Evolutionary conservation across 1,140 invertebrate species (phyloP), one percentile per base, ranked within the genome.

Genomic region (Hesperophylax magnus): DNA sequence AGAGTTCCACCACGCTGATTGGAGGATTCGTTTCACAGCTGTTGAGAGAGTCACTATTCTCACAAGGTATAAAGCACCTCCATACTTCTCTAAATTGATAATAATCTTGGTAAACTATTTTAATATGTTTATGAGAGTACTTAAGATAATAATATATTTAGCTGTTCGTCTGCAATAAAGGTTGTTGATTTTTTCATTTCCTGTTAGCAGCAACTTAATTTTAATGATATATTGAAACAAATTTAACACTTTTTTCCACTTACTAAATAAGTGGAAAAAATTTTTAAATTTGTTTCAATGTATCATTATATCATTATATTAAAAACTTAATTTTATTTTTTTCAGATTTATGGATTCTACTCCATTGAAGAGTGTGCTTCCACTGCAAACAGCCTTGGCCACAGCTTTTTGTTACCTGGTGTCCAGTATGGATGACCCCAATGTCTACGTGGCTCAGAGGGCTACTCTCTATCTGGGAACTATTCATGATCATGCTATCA

Each of bases 351-450:
- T 99, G 93, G 97, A 98, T 86, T 93, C 94, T 1, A 95, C 96
- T 4, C 94, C 97, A 1, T 91, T 99, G 34, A 93, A 95, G 84
- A 94, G 94, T 78, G 95, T 96, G 85, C 92, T 95, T 60, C 92
- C 94, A 6, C 91, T 99, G 24, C 97, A 99, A 89, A 96, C 97
- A n/a, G 95, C 97, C 0, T 87, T 99, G 84, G 97, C 98, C 14
- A 98, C 98, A 86, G 97, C 97, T 15, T 99, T 99, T 90, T 99
- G 97, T 88, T 98, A 98, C 88, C 91, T 99, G 27, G 96, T 99
- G 82, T 96, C 96, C 69, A 97, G 97, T 82, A 95, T 99, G 92
- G 97, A 99, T 89, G 98, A 99, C 88, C 94, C 95, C 75, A 98
- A 97, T 88, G 94, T 98, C 52, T 95, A 97, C 85, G 97, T 99